Evolutionary conservation across 1,140 invertebrate species (phyloP), one percentile per base, ranked within the genome.

Genomic region (Acarapis woodi): DNA sequence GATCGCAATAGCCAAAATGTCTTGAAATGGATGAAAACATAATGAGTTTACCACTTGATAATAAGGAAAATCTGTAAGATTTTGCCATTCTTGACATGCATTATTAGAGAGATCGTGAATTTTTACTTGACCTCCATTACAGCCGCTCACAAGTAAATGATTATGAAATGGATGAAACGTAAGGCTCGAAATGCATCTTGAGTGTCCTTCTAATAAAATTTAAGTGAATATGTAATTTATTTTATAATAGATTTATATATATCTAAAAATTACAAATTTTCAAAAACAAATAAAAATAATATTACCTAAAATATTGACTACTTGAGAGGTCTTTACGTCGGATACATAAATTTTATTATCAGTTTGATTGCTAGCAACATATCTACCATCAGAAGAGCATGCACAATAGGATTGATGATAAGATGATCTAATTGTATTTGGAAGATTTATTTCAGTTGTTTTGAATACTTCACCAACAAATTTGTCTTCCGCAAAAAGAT

Each of bases 261-360:
- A 4, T 12, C 10, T 4, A 28, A 28, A 4, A 28, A 4, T 28
- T 28, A 12, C 10, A 28, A 28, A 4, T 28, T 10, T 12, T 4
- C 26, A 4, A 28, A 28, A 4, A 28, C 10, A 4, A 12, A 14
- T 3, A 28, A 4, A 28, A 28, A 4, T 12, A 4, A 12, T 4
- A 10, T 28, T 28, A 28, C 26, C 26, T 23, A 85, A 53, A 22
- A 69, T 73, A 45, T 67, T 65, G 15, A 79, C 65, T 53, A 76
- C 71, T 51, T 73, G 72, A 1, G 76, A 73, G 45, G 63, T 79
- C 8, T 48, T 45, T 19, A 80, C 52, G 48, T 83, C 73, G 32
- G 69, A 76, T 10, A 87, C 69, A 52, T 82, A 78, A n/a, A 87
- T 70, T 52, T 74, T 73, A 49, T 83, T 78, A 55, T 87, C 79